Evolutionary conservation across 2,888 invertebrate species (phyloP).

Genomic region (Halictus quadricinctus): DNA sequence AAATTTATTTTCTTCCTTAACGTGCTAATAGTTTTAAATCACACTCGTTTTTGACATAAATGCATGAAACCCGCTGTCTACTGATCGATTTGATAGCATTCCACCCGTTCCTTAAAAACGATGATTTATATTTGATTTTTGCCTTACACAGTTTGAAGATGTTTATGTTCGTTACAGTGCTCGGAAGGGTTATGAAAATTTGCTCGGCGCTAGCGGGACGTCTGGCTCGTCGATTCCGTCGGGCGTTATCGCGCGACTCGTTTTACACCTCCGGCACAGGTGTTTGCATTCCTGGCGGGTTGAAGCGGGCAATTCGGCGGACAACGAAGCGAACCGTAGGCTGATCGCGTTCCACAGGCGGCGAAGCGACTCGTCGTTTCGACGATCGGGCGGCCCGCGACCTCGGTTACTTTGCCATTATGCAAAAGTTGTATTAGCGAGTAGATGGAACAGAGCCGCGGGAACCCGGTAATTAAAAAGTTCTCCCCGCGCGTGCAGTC

Average conservation of each 20-base stretch:
- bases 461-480: conserved; percentile 54
- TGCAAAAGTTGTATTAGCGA: conserved; percentile 43
- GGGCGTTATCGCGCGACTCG: conserved; percentile 61
- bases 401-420: conserved; percentile 16
- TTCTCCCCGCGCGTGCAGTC: conserved; percentile 33
- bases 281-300: conserved; percentile 60
- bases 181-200: conserved; percentile 3
- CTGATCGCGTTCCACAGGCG: neutral
- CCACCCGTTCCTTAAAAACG: neutral
- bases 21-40: neutral
- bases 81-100: neutral
- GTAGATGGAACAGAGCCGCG: neutral
- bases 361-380: neutral
- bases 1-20: neutral
- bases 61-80: neutral
- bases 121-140: neutral
- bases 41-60: neutral
- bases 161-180: neutral
- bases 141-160: neutral
- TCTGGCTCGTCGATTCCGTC: conserved; percentile 47
- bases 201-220: conserved; percentile 11
- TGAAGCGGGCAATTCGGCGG: conserved; percentile 34
- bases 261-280: conserved; percentile 59
- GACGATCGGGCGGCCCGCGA: conserved; percentile 9
- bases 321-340: conserved; percentile 9